Conservation (phyloP, 2,797 vertebrate species). For the Rhinophrynus dorsalis region DNA sequence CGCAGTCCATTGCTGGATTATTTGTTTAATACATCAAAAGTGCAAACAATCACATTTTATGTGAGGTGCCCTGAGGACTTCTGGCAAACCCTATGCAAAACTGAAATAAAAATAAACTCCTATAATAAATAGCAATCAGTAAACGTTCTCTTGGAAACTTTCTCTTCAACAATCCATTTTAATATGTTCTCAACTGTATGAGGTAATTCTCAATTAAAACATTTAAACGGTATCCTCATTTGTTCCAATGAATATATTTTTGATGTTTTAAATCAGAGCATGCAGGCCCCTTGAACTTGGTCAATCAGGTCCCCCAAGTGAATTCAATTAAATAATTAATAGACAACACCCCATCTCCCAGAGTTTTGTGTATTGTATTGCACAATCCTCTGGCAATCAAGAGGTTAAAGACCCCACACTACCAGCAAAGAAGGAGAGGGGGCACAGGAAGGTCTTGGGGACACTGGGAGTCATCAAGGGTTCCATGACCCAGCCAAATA, state of each 20-base stretch:
- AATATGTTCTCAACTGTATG: constrained; percentile 33
- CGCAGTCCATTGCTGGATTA: constrained; percentile 29
- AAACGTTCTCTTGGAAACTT: constrained; percentile 38
- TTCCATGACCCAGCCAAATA: too few relatives aligned
- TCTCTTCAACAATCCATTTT: constrained; percentile 36
- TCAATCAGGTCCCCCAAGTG: too few relatives aligned
- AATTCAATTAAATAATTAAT: too few relatives aligned
- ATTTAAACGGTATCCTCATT: constrained; percentile 30
- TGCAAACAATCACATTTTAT: constrained; percentile 45
- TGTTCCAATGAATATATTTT: constrained; percentile 28
- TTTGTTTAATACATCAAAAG: constrained; percentile 48
- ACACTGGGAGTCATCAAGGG: too few relatives aligned
- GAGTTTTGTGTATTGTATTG: too few relatives aligned
- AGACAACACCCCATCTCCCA: too few relatives aligned
- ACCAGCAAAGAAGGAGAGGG: too few relatives aligned
- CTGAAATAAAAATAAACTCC: constrained; percentile 40
- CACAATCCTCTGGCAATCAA: too few relatives aligned
- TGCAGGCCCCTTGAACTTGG: too few relatives aligned
- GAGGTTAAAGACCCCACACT: too few relatives aligned
- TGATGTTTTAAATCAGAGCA: constrained; percentile 36
- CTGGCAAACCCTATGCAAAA: constrained; percentile 21
- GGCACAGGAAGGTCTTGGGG: too few relatives aligned
- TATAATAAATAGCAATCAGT: constrained; percentile 45
- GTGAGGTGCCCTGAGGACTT: constrained; percentile 43
- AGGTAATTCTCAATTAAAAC: constrained; percentile 46